Evolutionary conservation across 2,113 vertebrate species (phyloP).

Genomic region (Ploceus nigricollis): DNA sequence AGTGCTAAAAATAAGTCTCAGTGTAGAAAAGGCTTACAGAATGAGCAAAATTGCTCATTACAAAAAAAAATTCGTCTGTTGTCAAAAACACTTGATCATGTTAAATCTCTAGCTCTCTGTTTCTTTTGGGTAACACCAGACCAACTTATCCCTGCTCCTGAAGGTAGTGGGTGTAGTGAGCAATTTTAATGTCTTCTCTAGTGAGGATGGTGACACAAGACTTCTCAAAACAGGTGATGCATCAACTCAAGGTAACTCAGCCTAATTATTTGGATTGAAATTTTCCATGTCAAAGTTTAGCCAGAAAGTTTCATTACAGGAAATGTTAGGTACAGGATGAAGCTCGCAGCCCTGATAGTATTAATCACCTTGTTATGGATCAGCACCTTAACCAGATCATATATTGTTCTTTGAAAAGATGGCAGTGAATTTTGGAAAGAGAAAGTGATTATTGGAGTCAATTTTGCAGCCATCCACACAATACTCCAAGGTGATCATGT

Average conservation of each 20-base stretch:
- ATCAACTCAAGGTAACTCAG: neutral
- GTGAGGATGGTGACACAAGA: neutral
- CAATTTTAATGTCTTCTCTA: neutral
- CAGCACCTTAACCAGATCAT: neutral
- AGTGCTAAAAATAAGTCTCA: neutral
- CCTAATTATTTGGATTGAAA: neutral
- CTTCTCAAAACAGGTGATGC: neutral
- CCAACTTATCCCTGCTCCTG: neutral
- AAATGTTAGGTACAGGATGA: neutral
- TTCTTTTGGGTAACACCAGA: neutral
- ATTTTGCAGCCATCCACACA: neutral
- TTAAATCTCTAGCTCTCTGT: neutral
- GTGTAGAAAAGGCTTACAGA: neutral
- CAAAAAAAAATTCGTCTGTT: neutral
- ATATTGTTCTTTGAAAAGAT: neutral
- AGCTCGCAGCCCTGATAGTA: neutral
- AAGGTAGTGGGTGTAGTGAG: neutral
- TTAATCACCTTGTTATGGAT: neutral
- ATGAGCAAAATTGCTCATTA: neutral
- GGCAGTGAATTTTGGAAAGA: neutral
- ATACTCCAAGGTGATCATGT: neutral
- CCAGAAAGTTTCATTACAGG: neutral
- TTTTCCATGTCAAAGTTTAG: neutral
- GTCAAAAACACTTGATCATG: neutral
- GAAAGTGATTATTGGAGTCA: neutral